Percentiles rank a stretch among this genome's conserved stretches.
Conservation (phyloP, 2,888 invertebrate species). For the Calameuta pallipes region DNA sequence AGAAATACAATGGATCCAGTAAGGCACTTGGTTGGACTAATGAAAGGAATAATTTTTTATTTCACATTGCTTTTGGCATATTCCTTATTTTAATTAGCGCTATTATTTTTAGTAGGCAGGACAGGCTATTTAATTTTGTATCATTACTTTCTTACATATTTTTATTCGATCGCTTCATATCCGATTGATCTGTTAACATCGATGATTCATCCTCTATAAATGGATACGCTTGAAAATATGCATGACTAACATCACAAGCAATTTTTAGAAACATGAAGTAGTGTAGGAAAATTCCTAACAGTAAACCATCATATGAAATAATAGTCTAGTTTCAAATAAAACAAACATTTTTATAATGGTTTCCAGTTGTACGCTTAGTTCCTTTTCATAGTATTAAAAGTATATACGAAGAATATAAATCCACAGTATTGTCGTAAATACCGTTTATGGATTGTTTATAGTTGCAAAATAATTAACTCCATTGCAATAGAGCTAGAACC, state of each 20-base stretch:
- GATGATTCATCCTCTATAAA: not conserved
- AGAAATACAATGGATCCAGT: not conserved
- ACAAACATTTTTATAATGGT: not conserved
- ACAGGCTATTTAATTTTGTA: not conserved
- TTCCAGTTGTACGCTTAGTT: not conserved
- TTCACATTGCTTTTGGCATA: not conserved
- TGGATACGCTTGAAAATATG: not conserved
- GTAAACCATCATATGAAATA: not conserved
- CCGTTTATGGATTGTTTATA: not conserved
- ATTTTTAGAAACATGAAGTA: not conserved
- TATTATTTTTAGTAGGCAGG: not conserved
- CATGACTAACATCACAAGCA: not conserved
- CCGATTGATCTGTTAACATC: not conserved
- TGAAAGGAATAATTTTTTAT: not conserved
- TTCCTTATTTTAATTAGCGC: not conserved
- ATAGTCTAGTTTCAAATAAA: not conserved
- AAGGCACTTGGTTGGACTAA: not conserved
- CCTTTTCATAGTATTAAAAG: not conserved
- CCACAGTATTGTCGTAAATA: not conserved
- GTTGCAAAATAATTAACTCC: not conserved
- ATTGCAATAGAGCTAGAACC: not conserved
- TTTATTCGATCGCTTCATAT: not conserved
- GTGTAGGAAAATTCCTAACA: not conserved
- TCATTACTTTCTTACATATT: not conserved
- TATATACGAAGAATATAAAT: not conserved